Conservation (phyloP, 2,888 invertebrate genomes). For the Carterocephalus palaemon region DNA sequence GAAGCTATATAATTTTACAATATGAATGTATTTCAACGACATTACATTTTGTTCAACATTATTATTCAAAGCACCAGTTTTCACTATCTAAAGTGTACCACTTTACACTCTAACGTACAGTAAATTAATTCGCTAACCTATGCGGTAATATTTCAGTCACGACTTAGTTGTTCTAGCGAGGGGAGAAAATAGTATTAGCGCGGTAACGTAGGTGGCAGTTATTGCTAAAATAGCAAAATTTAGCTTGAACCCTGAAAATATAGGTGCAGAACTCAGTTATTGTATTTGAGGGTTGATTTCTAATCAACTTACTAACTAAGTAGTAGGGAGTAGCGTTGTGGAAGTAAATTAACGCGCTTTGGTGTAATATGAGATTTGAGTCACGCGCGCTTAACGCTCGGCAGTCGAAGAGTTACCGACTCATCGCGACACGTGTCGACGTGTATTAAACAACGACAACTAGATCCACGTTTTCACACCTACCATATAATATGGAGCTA, state of each 20-base stretch:
- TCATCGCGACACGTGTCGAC: constrained; percentile 20
- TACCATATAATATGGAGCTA: constrained; percentile 10
- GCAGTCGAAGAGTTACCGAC: constrained; percentile 43
- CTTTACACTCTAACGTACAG: not conserved
- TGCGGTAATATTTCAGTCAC: not conserved
- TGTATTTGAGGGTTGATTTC: constrained; percentile 15
- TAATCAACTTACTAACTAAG: constrained; percentile 13
- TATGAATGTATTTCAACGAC: too few relatives aligned
- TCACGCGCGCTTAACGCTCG: constrained; percentile 47
- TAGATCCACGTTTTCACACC: constrained; percentile 10
- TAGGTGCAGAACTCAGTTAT: constrained; percentile 8
- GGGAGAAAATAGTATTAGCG: not conserved
- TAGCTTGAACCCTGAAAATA: constrained; percentile 1
- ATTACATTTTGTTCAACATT: too few relatives aligned
- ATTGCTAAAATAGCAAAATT: constrained; percentile 4
- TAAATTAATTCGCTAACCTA: not conserved
- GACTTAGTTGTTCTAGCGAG: not conserved
- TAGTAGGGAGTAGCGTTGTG: constrained; percentile 27
- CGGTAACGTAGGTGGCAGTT: not conserved
- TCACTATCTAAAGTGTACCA: too few relatives aligned
- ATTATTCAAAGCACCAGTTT: too few relatives aligned
- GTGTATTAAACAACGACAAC: constrained; percentile 12
- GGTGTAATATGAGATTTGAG: constrained; percentile 57
- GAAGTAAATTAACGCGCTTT: constrained; percentile 48
- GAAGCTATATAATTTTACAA: too few relatives aligned